Conservation (phyloP, 2,113 vertebrate species). For the Tragelaphus strepsiceros region DNA sequence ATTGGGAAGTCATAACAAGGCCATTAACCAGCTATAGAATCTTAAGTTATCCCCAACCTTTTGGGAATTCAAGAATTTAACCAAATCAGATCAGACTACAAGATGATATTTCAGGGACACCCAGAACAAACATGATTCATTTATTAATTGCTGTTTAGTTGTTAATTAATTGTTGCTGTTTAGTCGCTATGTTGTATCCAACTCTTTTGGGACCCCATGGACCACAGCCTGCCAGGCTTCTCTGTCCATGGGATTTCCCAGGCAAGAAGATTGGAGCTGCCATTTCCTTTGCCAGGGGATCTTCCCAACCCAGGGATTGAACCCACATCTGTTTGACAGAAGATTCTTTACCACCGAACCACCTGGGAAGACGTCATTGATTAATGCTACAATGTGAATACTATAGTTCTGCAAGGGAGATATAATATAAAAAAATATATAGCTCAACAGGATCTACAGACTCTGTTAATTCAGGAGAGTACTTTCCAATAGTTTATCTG, state of each 20-base stretch:
- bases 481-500: not conserved
- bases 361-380: not conserved
- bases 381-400: not conserved
- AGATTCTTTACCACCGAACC: not conserved
- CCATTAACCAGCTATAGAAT: not conserved
- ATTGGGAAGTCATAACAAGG: not conserved
- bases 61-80: not conserved
- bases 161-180: not conserved
- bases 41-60: not conserved
- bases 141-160: not conserved
- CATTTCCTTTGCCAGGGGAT: not conserved
- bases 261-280: not conserved
- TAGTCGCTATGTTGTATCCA: not conserved
- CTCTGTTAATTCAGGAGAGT: not conserved
- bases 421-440: not conserved
- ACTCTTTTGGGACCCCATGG: not conserved
- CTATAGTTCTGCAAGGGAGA: not conserved
- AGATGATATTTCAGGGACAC: not conserved
- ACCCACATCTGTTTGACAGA: not conserved
- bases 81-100: not conserved
- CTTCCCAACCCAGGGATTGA: not conserved
- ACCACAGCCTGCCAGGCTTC: not conserved
- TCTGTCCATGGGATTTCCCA: not conserved
- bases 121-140: not conserved
- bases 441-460: not conserved